Percentiles rank a stretch among this genome's conserved stretches.
Evolutionary conservation across 2,888 invertebrate species (phyloP).

Genomic region (Andrena bucephala): DNA sequence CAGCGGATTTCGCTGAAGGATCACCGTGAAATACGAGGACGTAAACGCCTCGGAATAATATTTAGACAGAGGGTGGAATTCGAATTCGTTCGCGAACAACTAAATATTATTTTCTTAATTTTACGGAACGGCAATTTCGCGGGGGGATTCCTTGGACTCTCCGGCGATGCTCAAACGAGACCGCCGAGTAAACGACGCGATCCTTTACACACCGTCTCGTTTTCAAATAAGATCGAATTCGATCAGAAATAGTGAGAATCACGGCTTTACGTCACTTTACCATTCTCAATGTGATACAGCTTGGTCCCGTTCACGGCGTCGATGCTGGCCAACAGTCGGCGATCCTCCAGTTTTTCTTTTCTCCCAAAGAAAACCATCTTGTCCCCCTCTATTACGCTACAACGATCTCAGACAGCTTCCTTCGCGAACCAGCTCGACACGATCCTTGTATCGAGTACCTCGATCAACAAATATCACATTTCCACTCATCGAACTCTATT

Average conservation of each 20-base stretch:
- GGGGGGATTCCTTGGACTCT: not conserved
- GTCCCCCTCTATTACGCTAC: not conserved
- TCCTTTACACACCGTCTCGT: not conserved
- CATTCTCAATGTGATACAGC: conserved; percentile 81
- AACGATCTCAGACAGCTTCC: not conserved
- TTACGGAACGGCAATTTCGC: not conserved
- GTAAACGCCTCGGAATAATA: conserved; percentile 50
- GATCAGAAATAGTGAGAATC: too few relatives aligned
- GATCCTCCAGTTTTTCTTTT: conserved; percentile 81
- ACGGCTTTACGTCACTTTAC: conserved; percentile 68
- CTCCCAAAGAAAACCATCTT: conserved; percentile 82
- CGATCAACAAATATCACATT: not conserved
- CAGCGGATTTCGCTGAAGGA: not conserved
- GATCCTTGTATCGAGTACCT: not conserved
- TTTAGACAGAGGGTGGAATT: conserved; percentile 27
- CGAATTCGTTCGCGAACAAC: not conserved
- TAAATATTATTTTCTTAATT: conserved; percentile 39
- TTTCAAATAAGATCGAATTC: too few relatives aligned
- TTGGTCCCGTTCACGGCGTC: conserved; percentile 80
- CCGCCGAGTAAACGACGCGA: not conserved
- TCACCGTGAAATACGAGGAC: not conserved
- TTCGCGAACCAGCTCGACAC: not conserved
- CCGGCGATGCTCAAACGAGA: not conserved
- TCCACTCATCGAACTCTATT: conserved; percentile 5
- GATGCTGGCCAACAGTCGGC: conserved; percentile 80